Evolutionary conservation across 2,797 vertebrate species (phyloP), one percentile per base, ranked within the genome.

Genomic region (Propithecus perrieri): DNA sequence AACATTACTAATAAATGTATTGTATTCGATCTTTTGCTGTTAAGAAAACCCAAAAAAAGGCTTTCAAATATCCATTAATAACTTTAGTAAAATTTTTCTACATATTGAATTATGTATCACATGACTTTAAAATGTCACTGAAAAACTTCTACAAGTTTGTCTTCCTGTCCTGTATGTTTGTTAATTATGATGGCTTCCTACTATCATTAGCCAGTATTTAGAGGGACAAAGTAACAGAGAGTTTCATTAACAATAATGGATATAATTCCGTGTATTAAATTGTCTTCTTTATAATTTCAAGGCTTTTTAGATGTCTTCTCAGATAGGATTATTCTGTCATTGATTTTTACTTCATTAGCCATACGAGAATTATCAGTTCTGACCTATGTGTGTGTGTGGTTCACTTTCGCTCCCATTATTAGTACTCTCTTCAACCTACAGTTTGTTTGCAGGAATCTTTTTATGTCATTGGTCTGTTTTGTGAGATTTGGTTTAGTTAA

Each of bases 161-260:
- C 43, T 89, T 94, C 50, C 79, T 72, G 33, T 78, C 55, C 41
- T 28, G 14, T 41, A 6, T 78, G 55, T 75, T 59, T 65, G 28
- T 41, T 89, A 84, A 76, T 63, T 84, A 57, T 65, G 41, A 65
- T 57, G 48, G 38, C 57, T 80, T 89, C 55, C 41, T 89, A 92
- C 63, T 85, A 79, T 35, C 38, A 9, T 65, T 50, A 90, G 46
- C 87, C 61, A 80, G 57, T 41, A 91, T 78, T 84, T 94, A 38
- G 69, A 83, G 43, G 59, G 33, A 74, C 81, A 83, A 91, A 91
- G 85, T 81, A 80, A 69, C 50, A 90, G 41, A 69, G 46, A 96
- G 33, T 91, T 84, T 33, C 63, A 46, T 41, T 72, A 92, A 84
- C 35, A 91, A 74, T 59, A 92, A 67, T 59, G 48, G 14, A 74